Evolutionary conservation across 2,888 invertebrate species (phyloP), one percentile per base, ranked within the genome.

Genomic region (Chydorus sphaericus): DNA sequence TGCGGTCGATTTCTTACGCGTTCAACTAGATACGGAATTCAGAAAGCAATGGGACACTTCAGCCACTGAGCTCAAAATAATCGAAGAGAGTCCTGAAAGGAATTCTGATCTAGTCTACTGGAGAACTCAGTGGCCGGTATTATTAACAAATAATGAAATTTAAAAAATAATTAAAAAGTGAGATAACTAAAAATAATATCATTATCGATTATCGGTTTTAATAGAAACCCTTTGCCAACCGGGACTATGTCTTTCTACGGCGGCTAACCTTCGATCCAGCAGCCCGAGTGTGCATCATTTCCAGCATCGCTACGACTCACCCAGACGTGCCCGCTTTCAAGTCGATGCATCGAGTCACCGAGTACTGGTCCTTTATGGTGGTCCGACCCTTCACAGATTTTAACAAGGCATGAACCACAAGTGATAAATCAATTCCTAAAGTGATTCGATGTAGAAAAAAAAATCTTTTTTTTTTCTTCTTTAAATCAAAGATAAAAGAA

Each of bases 111-210:
- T 90, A 37, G 72, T 90, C 57, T 89, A 90, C 64, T 90, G 90
- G 90, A 88, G 89, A 71, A 85, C 88, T 73, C 72, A 81, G 57
- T 90, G 89, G 87, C 90, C 90, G 61, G 85, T 85, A 68, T 73
- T 14, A 48, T 31, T 59, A 33, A 23, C 52, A n/a, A 49, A 48
- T 37, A 8, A 56, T 61, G n/a, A n/a, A n/a, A n/a, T n/a, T n/a
- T n/a, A n/a, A n/a, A n/a, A n/a, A n/a, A n/a, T n/a, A n/a, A n/a
- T n/a, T n/a, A n/a, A n/a, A n/a, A n/a, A n/a, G n/a, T n/a, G n/a
- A n/a, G 8, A 33, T 33, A 10, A 10, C 36, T 36, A n/a, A n/a
- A 31, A 36, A 48, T 4, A 2, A 16, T 20, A 44, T 5, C 33
- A 37, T 48, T 60, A 53, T 55, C 2, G 5, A 14, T 1, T 16